These are phyloP conservation scores for Scaeva pyrastri DNA, from an alignment of 2,888 invertebrate genomes.

Conservation along the genomic window DNA sequence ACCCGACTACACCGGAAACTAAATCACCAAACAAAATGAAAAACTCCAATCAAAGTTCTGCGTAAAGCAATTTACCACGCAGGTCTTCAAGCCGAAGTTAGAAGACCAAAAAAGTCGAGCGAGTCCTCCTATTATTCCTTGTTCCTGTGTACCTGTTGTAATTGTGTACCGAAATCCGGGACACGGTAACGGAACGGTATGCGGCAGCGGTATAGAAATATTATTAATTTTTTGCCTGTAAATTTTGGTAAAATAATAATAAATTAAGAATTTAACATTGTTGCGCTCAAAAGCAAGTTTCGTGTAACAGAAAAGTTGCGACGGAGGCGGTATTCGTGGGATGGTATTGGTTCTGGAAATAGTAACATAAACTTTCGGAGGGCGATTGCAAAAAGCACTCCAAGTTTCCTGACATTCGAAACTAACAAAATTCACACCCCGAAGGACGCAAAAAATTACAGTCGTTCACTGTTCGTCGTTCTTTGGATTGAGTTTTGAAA, in stretches of 20 bases:
- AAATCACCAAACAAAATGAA: slow-evolving; percentile 49
- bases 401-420: slow-evolving; percentile 63
- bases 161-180: too few species aligned
- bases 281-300: slow-evolving; percentile 54
- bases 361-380: slow-evolving; percentile 32
- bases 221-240: slow-evolving; percentile 67
- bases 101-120: not conserved
- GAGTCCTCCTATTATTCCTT: not conserved
- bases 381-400: slow-evolving; percentile 49
- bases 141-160: not conserved
- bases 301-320: slow-evolving; percentile 1
- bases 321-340: not conserved
- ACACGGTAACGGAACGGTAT: not conserved
- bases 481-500: slow-evolving; percentile 7
- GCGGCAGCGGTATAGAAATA: slow-evolving; percentile 12
- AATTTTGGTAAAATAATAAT: slow-evolving; percentile 63
- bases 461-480: not conserved
- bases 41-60: slow-evolving; percentile 58
- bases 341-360: not conserved
- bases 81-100: not conserved
- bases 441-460: slow-evolving; percentile 61
- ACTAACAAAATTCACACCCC: slow-evolving; percentile 72
- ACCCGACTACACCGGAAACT: not conserved
- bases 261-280: slow-evolving; percentile 73
- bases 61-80: slow-evolving; percentile 5